Evolutionary conservation across 2,888 invertebrate species (phyloP), one percentile per base, ranked within the genome.

Genomic region (Platycheirus albimanus): DNA sequence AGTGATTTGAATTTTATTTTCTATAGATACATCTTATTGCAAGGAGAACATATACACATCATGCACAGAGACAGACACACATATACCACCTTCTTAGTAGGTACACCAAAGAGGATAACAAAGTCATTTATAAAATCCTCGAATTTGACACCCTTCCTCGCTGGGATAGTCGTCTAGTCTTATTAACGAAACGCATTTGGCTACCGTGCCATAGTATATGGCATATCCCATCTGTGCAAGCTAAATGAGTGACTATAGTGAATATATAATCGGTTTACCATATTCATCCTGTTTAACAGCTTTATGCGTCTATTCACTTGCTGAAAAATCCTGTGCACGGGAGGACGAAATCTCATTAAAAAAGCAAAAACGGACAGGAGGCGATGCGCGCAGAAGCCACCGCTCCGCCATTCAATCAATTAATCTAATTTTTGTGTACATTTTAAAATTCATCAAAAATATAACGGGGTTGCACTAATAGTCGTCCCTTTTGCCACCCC

Each of bases 71-170:
- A n/a, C n/a, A n/a, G n/a, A n/a, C n/a, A n/a, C n/a, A n/a, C 13
- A n/a, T 17, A 20, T 6, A 49, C 24, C 24, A 28, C n/a, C 49
- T 49, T 24, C 24, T 24, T 4, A 24, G 24, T 24, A 3, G 24
- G 24, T 24, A 24, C 41, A 71, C 43, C 36, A 56, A 66, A 74
- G 74, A 77, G 77, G 77, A 77, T 77, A 83, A 78, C 56, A 83
- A 78, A 83, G 83, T 83, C 83, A 83, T 83, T 83, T 77, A 72
- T 74, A 64, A 77, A 83, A 78, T 83, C 83, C 83, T 78, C 51
- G 77, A 78, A 78, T 83, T 78, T 83, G 72, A 83, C 83, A 83
- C 83, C 83, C 83, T 74, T 64, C 69, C 51, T 36, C 41, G 28
- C n/a, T n/a, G n/a, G n/a, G n/a, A n/a, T n/a, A n/a, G n/a, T n/a